Evolutionary conservation across 2,888 invertebrate species (phyloP).

Genomic region (Hirtodrosophila histrioides): DNA sequence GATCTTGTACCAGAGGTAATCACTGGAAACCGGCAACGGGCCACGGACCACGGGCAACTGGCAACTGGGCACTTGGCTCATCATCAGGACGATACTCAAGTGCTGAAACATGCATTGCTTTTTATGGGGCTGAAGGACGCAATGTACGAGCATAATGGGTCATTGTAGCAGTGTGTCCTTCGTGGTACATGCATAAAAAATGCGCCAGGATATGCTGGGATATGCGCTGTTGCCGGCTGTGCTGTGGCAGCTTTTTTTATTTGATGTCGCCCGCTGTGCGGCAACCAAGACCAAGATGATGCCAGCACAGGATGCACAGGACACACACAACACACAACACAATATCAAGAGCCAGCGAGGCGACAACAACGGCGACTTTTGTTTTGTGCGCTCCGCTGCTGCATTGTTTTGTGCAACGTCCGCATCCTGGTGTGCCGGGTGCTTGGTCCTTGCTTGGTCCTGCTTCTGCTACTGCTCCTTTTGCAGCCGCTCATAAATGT

Average conservation of each 20-base stretch:
- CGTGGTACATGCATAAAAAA: constrained; percentile 71
- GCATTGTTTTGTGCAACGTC: constrained; percentile 49
- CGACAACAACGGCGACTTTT: constrained; percentile 58
- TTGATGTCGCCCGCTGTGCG: constrained; percentile 55
- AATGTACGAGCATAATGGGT: constrained; percentile 58
- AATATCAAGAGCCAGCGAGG: constrained; percentile 46
- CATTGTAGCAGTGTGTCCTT: constrained; percentile 68
- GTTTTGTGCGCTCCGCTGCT: constrained; percentile 33
- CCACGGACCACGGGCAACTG: too few species aligned
- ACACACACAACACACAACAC: constrained; percentile 17
- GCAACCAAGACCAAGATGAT: constrained; percentile 40
- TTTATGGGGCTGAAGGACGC: constrained; percentile 50
- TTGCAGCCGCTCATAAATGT: constrained; percentile 66
- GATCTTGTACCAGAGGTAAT: constrained; percentile 42
- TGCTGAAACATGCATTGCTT: constrained; percentile 78
- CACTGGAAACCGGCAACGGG: constrained; percentile 33
- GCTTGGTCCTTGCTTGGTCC: constrained; percentile 2
- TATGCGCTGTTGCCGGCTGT: constrained; percentile 46
- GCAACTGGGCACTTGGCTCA: constrained; percentile 58
- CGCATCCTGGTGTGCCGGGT: constrained; percentile 39
- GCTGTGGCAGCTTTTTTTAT: constrained; percentile 9
- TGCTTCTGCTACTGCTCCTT: constrained; percentile 10
- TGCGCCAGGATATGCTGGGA: constrained; percentile 63
- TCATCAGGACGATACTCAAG: constrained; percentile 60
- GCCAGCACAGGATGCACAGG: constrained; percentile 11